Base-by-base conservation (phyloP, 1,140 invertebrate genomes). In the Potamilus streckersoni region DNA sequence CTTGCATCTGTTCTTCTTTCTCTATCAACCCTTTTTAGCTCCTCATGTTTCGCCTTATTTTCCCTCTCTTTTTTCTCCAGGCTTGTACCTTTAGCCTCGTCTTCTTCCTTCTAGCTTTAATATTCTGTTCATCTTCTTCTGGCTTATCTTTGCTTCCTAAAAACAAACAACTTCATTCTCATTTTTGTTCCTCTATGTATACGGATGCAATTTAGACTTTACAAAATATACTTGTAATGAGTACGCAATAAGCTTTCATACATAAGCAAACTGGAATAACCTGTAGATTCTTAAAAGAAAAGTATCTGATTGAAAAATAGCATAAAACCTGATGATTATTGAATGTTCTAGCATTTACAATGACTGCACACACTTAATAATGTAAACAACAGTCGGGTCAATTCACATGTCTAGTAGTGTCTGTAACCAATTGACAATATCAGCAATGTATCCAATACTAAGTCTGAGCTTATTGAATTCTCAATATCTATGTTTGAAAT, bases 11-110 rank as follows among this genome's bases (percentile, higher is more conserved):
- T 57, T 71, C 57, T 71, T 27, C 69, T 71, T 71, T 71, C 69
- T 59, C 69, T 71, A 59, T 71, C 69, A n/a, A 60, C 57, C 57
- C 31, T 59, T 71, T 71, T 71, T 27, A 71, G 69, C 69, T 59
- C 55, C 11, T 59, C 57, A 60, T 71, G 23, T 59, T 71, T 71
- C 31, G 49, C 69, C 15, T 71, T 57, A 20, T 69, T 69, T 56
- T 69, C 67, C 20, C 67, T 69, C 67, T 69, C 11, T 20, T 69
- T 71, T n/a, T n/a, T n/a, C n/a, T n/a, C n/a, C n/a, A n/a, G n/a
- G n/a, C n/a, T n/a, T n/a, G n/a, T n/a, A n/a, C 69, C 31, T 59
- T 71, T 13, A 59, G 57, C 57, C 57, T 71, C 15, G 69, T 71
- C 57, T 59, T 71, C 57, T 71, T 58, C 69, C 55, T 71, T 71